phyloP scores from a whole-genome alignment of 2,113 vertebrate genomes.

The Neoarius graeffei region DNA sequence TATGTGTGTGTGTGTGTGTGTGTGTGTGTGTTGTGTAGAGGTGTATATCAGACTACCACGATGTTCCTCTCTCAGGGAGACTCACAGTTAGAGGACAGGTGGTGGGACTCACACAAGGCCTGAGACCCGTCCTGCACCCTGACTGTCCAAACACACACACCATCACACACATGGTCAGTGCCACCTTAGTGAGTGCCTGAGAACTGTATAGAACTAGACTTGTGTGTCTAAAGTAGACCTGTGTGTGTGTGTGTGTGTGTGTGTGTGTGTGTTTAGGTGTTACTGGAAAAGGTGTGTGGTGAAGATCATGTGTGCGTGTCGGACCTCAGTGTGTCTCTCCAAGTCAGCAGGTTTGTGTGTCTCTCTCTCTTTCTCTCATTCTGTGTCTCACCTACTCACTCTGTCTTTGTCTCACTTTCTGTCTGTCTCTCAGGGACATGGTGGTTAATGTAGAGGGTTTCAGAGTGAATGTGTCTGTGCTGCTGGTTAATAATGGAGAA shows the following conservation, averaged over 20 bases:
- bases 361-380: not conserved
- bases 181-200: not conserved
- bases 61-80: conserved; percentile 42
- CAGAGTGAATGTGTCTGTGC: conserved; percentile 34
- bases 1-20: conserved; percentile 33
- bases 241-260: conserved; percentile 52
- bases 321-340: conserved; percentile 49
- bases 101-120: conserved; percentile 22
- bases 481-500: conserved; percentile 54
- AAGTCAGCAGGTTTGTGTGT: conserved; percentile 49
- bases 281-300: conserved; percentile 60
- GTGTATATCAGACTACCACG: conserved; percentile 55
- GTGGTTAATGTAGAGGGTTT: conserved; percentile 40
- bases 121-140: conserved; percentile 52
- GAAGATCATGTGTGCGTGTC: conserved; percentile 56
- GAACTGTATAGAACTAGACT: no score
- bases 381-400: not conserved
- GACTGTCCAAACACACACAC: conserved; percentile 35
- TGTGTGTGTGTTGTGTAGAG: conserved; percentile 35
- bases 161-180: conserved; percentile 49
- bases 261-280: conserved; percentile 43
- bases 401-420: not conserved
- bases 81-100: conserved; percentile 25
- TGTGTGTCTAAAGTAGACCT: no score
- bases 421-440: conserved; percentile 31